Base-by-base conservation (phyloP, 2,113 vertebrate species). In the Saccopteryx bilineata region DNA sequence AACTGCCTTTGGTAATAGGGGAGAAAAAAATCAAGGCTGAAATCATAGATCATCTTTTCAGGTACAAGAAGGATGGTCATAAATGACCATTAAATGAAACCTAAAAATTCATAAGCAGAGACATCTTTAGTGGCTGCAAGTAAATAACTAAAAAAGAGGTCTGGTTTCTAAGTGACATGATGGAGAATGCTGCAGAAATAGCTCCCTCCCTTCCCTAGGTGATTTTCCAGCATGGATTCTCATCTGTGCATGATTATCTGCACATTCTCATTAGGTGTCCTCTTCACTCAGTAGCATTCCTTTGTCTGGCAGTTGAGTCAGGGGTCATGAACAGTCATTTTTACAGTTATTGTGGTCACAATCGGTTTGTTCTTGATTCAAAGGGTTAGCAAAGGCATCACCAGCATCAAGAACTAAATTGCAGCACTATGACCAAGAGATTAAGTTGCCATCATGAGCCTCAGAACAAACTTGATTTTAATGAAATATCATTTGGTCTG, bases 361-460 rank as follows among this genome's bases (percentile, higher is more conserved):
- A 60, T 21, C 46, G 71, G 18, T 65, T 76, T 93, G 28, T 76
- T 94, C 58, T 93, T 91, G 39, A 82, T 52, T 74, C 50, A 92
- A 93, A 79, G 14, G 11, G 10, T 66, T 23, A 89, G 76, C 54
- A 72, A 85, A 84, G 13, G 54, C 9, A 21, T 60, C 48, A 72
- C 31, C 24, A 84, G 39, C 28, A 80, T 72, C 21, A 68, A 87
- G 56, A 87, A 93, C 50, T 76, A 54, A 89, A 65, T 9, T 87
- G 10, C 4, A 33, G 54, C n/a, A 33, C 50, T 24, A 21, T 54
- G 78, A 79, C 46, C 63, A 84, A 52, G 15, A 69, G n/a, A 90
- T 24, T 39, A 93, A 87, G 90, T 71, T 31, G 66, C 81, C 50
- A 17, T 39, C n/a, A 61, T 56, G 50, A 87, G 58, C 23, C 54